Conservation (phyloP, 1,140 invertebrate species). For the Saxidomus purpurata region DNA sequence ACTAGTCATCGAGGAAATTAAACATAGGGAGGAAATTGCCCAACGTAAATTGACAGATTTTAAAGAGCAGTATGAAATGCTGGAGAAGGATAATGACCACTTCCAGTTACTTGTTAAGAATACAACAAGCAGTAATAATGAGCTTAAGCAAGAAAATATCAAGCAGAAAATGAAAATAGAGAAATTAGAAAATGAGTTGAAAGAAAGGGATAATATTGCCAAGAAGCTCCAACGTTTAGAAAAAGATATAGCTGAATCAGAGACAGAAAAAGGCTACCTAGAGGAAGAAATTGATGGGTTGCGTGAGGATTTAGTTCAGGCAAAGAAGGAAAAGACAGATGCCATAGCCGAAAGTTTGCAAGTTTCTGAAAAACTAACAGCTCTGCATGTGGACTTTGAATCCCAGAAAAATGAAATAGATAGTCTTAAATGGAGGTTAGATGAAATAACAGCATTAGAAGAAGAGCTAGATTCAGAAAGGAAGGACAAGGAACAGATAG, state of each 20-base stretch:
- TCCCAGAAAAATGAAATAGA: slow-evolving; percentile 74
- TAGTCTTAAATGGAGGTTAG: slow-evolving; percentile 80
- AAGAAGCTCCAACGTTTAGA: slow-evolving; percentile 52
- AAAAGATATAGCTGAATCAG: slow-evolving; percentile 58
- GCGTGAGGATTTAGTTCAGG: slow-evolving; percentile 76
- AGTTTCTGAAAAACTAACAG: slow-evolving; percentile 28
- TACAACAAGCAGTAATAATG: slow-evolving; percentile 84
- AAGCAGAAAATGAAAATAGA: slow-evolving; percentile 56
- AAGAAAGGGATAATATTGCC: slow-evolving; percentile 44
- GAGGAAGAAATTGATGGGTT: slow-evolving; percentile 81
- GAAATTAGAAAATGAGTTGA: slow-evolving; percentile 54
- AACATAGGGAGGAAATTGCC: slow-evolving; percentile 6
- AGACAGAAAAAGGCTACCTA: slow-evolving; percentile 76
- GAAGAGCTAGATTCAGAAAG: slow-evolving; percentile 77
- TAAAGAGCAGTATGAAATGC: slow-evolving; percentile 89
- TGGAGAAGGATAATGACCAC: slow-evolving; percentile 93
- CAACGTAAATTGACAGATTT: slow-evolving; percentile 77
- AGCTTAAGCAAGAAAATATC: slow-evolving; percentile 85
- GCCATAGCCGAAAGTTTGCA: slow-evolving; percentile 43
- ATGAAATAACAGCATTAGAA: slow-evolving; percentile 78
- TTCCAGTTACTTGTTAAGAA: slow-evolving; percentile 88
- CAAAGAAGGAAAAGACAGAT: slow-evolving; percentile 66
- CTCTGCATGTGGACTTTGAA: slow-evolving; percentile 39
- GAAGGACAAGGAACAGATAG: slow-evolving; percentile 10
- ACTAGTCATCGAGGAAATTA: slow-evolving; percentile 53